These are phyloP conservation scores for Syngnathus scovelli DNA, from an alignment of 2,113 vertebrate genomes.

Conservation along the genomic window DNA sequence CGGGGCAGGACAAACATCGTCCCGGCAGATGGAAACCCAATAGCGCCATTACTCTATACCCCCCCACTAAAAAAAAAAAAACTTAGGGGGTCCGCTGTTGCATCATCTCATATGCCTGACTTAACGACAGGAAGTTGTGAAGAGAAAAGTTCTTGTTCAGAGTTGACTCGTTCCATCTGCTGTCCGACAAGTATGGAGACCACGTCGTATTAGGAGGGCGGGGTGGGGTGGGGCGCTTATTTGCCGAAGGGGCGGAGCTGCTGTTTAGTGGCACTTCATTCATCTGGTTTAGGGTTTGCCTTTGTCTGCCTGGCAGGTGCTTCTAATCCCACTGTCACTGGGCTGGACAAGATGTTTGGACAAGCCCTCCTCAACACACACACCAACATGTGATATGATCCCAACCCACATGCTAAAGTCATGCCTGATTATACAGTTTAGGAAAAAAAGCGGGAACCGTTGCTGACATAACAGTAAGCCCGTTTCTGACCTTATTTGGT, in stretches of 20 bases:
- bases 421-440: constrained; percentile 32
- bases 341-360: constrained; percentile 58
- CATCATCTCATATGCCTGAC: not conserved
- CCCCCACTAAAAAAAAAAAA: not conserved
- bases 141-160: constrained; percentile 1
- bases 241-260: constrained; percentile 6
- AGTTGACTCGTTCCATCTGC: constrained; percentile 28
- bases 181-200: constrained; percentile 9
- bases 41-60: not conserved
- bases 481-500: not conserved
- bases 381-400: constrained; percentile 29
- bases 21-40: not conserved
- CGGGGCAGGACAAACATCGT: not conserved
- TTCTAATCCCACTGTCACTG: constrained; percentile 61
- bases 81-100: not conserved
- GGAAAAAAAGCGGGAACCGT: constrained; percentile 11
- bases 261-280: constrained; percentile 48
- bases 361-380: constrained; percentile 37
- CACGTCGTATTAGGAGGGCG: constrained; percentile 1
- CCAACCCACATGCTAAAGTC: constrained; percentile 27
- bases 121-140: not conserved
- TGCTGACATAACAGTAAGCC: not conserved
- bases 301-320: constrained; percentile 62
- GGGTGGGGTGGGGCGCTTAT: not conserved
- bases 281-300: constrained; percentile 45